Evolutionary conservation across 2,888 invertebrate species (phyloP).

Genomic region (Dryobotodes eremita): DNA sequence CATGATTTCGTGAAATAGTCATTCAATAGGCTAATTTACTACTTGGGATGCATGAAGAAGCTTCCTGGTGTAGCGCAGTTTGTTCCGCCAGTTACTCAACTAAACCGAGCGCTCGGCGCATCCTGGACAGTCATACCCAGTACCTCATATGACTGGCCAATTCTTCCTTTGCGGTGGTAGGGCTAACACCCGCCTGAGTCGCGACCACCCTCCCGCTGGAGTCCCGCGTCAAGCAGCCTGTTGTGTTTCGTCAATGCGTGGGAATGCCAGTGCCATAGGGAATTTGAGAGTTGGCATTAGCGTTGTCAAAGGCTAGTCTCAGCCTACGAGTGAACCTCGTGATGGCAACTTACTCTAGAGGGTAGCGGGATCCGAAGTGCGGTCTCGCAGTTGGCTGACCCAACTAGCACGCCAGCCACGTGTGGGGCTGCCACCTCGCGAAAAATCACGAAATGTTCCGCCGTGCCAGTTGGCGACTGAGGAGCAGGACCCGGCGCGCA

Average conservation of each 20-base stretch:
- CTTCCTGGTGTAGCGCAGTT: too few species aligned
- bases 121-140: too few species aligned
- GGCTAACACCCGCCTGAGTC: not conserved
- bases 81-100: too few species aligned
- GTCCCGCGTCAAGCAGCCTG: not conserved
- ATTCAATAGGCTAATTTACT: too few species aligned
- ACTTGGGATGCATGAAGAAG: too few species aligned
- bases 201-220: not conserved
- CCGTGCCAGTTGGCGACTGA: not conserved
- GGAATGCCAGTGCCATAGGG: too few species aligned
- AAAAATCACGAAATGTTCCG: not conserved
- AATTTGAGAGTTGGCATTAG: not conserved
- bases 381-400: not conserved
- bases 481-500: too few species aligned
- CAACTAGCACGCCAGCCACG: not conserved
- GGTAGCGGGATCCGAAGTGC: not conserved
- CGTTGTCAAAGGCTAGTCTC: not conserved
- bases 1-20: too few species aligned
- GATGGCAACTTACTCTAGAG: not conserved
- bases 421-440: not conserved
- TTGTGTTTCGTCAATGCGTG: not conserved
- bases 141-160: too few species aligned
- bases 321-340: not conserved
- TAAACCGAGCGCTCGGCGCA: too few species aligned
- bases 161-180: too few species aligned